Percentiles rank a stretch among this genome's conserved stretches.
Conservation (phyloP, 2,113 vertebrate genomes). For the Oenanthe oenanthe region DNA sequence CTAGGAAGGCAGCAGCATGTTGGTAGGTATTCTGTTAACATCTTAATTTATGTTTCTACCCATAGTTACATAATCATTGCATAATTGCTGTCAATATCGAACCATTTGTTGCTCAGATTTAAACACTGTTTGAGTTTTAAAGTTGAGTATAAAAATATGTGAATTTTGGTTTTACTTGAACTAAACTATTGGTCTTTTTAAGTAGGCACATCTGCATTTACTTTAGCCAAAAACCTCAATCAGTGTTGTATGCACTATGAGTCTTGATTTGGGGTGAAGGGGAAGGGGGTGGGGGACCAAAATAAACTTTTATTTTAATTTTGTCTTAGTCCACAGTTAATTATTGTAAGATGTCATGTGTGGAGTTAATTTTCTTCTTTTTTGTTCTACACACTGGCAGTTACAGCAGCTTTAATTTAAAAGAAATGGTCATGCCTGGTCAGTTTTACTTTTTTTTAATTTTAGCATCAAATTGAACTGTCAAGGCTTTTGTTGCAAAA, state of each 20-base stretch:
- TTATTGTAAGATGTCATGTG: neutral
- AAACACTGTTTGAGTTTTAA: conserved; percentile 74
- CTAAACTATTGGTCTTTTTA: conserved; percentile 57
- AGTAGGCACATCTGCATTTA: conserved; percentile 56
- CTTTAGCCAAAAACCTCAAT: conserved; percentile 52
- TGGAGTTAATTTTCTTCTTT: neutral
- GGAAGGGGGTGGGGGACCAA: conserved; percentile 53
- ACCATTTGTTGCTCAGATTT: conserved; percentile 68
- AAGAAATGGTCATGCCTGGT: conserved; percentile 1
- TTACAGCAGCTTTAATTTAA: conserved; percentile 51
- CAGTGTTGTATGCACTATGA: conserved; percentile 67
- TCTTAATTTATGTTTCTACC: conserved; percentile 51
- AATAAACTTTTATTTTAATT: conserved; percentile 45
- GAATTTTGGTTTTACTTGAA: conserved; percentile 82
- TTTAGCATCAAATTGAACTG: conserved; percentile 49
- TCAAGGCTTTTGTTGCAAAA: conserved; percentile 54
- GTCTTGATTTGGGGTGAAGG: conserved; percentile 47
- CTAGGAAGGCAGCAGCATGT: conserved; percentile 38
- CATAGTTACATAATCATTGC: neutral
- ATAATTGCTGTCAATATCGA: conserved; percentile 54
- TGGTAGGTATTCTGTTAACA: conserved; percentile 33
- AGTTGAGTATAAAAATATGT: conserved; percentile 71
- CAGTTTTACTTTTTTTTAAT: neutral
- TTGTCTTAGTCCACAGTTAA: conserved; percentile 37
- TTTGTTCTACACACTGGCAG: conserved; percentile 64